These are phyloP conservation scores for Acholoe squamosa DNA, from an alignment of 2,888 invertebrate species.

Conservation along the genomic window DNA sequence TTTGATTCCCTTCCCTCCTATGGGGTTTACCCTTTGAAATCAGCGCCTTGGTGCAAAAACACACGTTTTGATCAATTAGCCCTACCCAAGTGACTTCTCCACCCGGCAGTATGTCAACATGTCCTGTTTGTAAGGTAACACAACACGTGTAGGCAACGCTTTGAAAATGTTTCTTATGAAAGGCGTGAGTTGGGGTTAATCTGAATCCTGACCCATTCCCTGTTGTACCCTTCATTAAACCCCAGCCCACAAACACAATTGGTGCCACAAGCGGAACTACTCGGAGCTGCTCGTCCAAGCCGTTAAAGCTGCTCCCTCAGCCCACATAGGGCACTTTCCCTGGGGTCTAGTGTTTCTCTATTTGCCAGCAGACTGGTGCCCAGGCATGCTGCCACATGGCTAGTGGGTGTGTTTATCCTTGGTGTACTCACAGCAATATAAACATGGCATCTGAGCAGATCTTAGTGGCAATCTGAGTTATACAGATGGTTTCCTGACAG, in stretches of 20 bases:
- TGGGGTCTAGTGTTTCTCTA: conserved; percentile 16
- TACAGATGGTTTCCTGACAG: no score
- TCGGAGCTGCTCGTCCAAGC: not conserved
- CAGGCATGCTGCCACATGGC: not conserved
- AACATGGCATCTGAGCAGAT: no score
- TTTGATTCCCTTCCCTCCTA: no score
- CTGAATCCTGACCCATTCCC: not conserved
- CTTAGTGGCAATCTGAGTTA: no score
- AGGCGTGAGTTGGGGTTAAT: not conserved
- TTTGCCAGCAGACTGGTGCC: not conserved
- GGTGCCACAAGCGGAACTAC: not conserved
- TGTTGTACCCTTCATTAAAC: conserved; percentile 4
- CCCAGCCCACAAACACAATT: not conserved
- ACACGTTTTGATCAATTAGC: conserved; percentile 1
- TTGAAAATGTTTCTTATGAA: conserved; percentile 27
- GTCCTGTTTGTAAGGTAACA: conserved; percentile 21
- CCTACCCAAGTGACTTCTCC: conserved; percentile 5
- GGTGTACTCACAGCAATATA: no score
- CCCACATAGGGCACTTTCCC: not conserved
- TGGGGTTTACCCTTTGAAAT: not conserved
- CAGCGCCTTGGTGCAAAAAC: not conserved
- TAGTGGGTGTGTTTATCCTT: no score
- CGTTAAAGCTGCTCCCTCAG: not conserved
- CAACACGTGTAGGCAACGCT: not conserved
- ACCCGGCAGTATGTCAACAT: not conserved